Base-by-base conservation (phyloP, 2,113 vertebrate species). In the Electrona antarctica region DNA sequence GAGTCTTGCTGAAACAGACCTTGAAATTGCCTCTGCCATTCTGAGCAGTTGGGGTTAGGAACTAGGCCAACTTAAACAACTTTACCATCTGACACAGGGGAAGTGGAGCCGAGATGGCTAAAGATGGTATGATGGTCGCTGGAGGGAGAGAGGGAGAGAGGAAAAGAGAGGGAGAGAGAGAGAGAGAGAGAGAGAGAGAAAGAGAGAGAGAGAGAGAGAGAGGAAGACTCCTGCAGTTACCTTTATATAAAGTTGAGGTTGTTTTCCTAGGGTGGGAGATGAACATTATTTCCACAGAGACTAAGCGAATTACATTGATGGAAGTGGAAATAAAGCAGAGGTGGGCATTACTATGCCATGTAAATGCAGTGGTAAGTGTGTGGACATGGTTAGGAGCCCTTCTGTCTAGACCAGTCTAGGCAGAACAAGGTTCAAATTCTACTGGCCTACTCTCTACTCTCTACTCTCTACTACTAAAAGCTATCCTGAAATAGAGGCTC, bases 41-140 rank as follows among this genome's bases (percentile, higher is more conserved):
- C 79, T 80, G 74, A 84, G 86, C 68, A 15, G 80, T 81, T 78
- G 74, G 70, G 88, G 82, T 89, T 86, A 87, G 89, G 82, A 89
- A 67, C 21, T 33, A 41, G 66, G 90, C 89, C 89, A 90, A 90
- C 80, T 87, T 85, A 87, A 92, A 91, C 83, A 88, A 85, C 79
- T 89, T 84, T 81, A 87, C 87, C 86, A 84, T 86, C 82, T 86
- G 83, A 87, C 76, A 67, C 70, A 74, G 68, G 64, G 75, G 80
- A 83, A 76, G 64, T 56, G 65, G 77, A 89, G 83, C 78, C 71
- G 73, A 74, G 79, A 87, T 85, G 82, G 89, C 84, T 90, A 89
- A 86, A 90, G 88, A 88, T 90, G 83, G 89, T 88, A 81, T 82
- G 85, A 79, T 87, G 82, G 76, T 71, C 82, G 58, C 55, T 76